A percentile compares a stretch with the other conserved stretches of the same genome.
Conservation (phyloP, 2,888 invertebrate genomes). For the Acronicta leporina region DNA sequence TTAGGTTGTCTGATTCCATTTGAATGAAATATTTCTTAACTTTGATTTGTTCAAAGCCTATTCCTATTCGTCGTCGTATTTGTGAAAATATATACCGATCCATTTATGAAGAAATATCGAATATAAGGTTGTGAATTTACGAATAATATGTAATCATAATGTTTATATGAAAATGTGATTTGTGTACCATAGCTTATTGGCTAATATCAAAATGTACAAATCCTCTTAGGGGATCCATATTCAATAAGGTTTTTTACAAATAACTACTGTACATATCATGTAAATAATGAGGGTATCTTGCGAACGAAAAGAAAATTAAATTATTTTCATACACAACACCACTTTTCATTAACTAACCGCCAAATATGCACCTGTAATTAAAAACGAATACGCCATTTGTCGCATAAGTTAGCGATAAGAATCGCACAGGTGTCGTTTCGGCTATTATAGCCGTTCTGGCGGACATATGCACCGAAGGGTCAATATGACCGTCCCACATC, state of each 20-base stretch:
- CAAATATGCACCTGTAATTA: slow-evolving; percentile 43
- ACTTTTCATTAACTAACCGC: slow-evolving; percentile 38
- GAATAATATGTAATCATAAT: slow-evolving; percentile 9
- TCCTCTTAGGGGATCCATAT: no score
- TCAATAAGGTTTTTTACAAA: not conserved
- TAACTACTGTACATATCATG: slow-evolving; percentile 60
- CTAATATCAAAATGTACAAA: slow-evolving; percentile 5
- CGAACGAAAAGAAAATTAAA: slow-evolving; percentile 64
- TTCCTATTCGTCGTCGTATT: not conserved
- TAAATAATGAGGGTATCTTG: slow-evolving; percentile 46
- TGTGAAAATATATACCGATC: no score
- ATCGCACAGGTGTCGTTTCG: slow-evolving; percentile 72
- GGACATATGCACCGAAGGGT: slow-evolving; percentile 57
- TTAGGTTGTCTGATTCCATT: slow-evolving; percentile 25
- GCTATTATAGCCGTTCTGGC: slow-evolving; percentile 45
- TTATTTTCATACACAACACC: slow-evolving; percentile 61
- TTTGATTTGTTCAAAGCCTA: slow-evolving; percentile 28
- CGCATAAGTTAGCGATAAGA: slow-evolving; percentile 65
- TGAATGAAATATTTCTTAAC: slow-evolving; percentile 14
- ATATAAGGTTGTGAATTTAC: slow-evolving; percentile 50
- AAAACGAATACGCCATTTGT: slow-evolving; percentile 56
- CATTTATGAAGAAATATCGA: not conserved
- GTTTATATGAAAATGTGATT: slow-evolving; percentile 16
- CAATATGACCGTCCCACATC: slow-evolving; percentile 76
- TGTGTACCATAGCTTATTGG: slow-evolving; percentile 16